Evolutionary conservation across 2,113 vertebrate genomes (phyloP).

Genomic region (Catharus fuscescens): DNA sequence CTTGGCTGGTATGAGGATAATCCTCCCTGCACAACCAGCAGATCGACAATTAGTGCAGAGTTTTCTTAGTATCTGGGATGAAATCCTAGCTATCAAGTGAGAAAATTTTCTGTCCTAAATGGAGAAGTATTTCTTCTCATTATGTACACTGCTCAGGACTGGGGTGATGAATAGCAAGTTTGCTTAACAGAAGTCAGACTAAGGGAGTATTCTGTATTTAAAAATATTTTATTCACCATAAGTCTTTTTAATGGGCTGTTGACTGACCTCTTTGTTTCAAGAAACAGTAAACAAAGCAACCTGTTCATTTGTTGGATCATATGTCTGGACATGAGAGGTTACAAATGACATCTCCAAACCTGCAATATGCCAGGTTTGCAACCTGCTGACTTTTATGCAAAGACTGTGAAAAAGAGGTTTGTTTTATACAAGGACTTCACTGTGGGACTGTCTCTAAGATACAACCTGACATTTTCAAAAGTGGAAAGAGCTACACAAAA

Average conservation of each 20-base stretch:
- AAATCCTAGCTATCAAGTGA: not conserved
- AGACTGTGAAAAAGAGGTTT: not conserved
- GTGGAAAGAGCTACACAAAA: not conserved
- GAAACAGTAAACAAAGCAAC: not conserved
- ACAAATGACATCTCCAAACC: not conserved
- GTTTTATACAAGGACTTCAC: not conserved
- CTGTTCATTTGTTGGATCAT: not conserved
- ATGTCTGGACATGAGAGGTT: not conserved
- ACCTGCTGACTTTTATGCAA: not conserved
- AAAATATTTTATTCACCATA: not conserved
- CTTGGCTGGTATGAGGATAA: not conserved
- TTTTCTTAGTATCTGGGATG: not conserved
- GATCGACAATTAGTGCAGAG: not conserved
- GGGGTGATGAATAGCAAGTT: not conserved
- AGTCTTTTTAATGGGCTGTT: not conserved
- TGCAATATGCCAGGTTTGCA: not conserved
- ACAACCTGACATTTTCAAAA: not conserved
- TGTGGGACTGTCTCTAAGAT: not conserved
- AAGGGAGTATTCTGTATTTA: not conserved
- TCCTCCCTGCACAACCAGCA: not conserved
- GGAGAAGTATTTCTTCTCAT: not conserved
- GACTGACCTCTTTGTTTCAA: not conserved
- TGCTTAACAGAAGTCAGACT: not conserved
- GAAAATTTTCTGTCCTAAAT: not conserved
- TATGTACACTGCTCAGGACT: not conserved